Base-by-base conservation (phyloP, 2,113 vertebrate genomes). In the Megaceryle torquata region DNA sequence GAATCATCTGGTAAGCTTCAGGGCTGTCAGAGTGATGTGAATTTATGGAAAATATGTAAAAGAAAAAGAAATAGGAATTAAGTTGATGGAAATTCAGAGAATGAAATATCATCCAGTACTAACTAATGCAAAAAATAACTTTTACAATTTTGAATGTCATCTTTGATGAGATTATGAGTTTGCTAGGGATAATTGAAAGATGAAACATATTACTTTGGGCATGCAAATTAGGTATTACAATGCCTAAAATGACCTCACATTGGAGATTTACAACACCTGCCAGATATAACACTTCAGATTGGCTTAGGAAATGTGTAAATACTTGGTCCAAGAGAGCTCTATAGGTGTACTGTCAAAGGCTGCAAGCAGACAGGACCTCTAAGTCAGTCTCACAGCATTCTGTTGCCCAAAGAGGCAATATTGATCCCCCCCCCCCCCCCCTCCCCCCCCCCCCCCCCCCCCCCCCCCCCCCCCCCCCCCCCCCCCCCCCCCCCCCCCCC, bases 71-170 rank as follows among this genome's bases (percentile, higher is more conserved):
- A 91, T 19, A 60, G 17, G 51, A 89, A 86, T 91, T 86, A 89
- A 68, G 48, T 26, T n/a, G 39, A 79, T 82, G 26, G 41, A 89
- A 89, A 93, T 91, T 60, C 33, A 89, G 89, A 87, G 44, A 84
- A 88, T 71, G 31, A 81, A 93, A 63, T 88, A 91, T 44, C 69
- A 94, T 5, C 20, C 64, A 86, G 60, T 12, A 44, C 4, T 84
- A 95, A 91, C 75, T 92, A 70, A 89, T 83, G 46, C 51, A 71
- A 93, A 92, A 92, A 86, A 88, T 18, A 78, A 48, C 6, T 92
- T 88, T 67, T 64, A 56, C 20, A 71, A 80, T 84, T 92, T 64
- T 82, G n/a, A 95, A 87, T 79, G 44, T 61, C 77, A 72, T 82
- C 48, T 92, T 84, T 82, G 56, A 71, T 79, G n/a, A 91, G 82